phyloP scores from a whole-genome alignment of 2,888 invertebrate genomes.

The Drosophila testacea region DNA sequence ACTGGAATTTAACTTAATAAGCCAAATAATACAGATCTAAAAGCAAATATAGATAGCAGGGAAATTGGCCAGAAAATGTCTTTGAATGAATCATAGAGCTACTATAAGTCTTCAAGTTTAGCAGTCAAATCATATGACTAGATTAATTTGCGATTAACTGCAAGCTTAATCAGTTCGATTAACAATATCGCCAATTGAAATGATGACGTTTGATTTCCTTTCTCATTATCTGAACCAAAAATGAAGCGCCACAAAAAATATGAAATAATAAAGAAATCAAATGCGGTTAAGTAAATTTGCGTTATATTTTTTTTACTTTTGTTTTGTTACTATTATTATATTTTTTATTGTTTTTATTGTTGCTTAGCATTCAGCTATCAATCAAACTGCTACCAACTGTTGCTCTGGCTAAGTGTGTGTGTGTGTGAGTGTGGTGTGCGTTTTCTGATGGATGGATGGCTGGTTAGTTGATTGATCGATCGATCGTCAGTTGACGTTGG shows the following conservation, averaged over 20 bases:
- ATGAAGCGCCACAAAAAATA: slow-evolving; percentile 34
- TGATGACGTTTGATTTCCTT: slow-evolving; percentile 38
- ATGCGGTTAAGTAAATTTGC: slow-evolving; percentile 66
- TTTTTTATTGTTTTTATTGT: slow-evolving; percentile 15
- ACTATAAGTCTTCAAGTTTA: neutral
- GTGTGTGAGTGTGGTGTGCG: slow-evolving; percentile 31
- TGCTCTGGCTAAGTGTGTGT: slow-evolving; percentile 1
- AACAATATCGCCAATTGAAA: slow-evolving; percentile 33
- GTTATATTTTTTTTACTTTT: slow-evolving; percentile 25
- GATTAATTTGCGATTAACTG: slow-evolving; percentile 23
- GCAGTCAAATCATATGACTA: slow-evolving; percentile 12
- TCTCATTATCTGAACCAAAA: slow-evolving; percentile 43
- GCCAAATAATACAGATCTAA: too few species aligned
- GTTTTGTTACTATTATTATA: slow-evolving; percentile 19
- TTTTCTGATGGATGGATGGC: slow-evolving; percentile 74
- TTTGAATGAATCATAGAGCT: neutral
- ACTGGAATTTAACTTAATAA: too few species aligned
- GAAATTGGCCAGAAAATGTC: neutral
- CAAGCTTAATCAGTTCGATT: slow-evolving; percentile 43
- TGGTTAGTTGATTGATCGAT: slow-evolving; percentile 75
- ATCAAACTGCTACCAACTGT: slow-evolving; percentile 54
- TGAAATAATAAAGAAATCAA: slow-evolving; percentile 30
- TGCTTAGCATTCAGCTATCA: slow-evolving; percentile 59
- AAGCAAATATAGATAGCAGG: too few species aligned
- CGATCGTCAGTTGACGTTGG: slow-evolving; percentile 63